phyloP scores from a whole-genome alignment of 2,888 invertebrate genomes.

The Drosophila picticornis region DNA sequence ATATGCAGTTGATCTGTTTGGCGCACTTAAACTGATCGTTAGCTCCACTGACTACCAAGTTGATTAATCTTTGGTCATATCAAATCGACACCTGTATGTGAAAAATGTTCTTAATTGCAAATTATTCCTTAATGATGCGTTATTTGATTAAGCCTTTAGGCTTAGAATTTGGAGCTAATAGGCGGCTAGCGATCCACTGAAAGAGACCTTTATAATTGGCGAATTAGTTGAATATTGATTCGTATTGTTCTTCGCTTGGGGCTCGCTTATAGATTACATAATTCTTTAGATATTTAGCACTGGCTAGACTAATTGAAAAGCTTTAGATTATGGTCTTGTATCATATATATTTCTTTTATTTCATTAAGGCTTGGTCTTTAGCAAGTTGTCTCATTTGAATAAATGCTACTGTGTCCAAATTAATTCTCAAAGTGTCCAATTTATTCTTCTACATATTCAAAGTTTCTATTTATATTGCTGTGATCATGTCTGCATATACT shows the following conservation, averaged over 20 bases:
- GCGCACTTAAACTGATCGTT: neutral
- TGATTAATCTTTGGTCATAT: neutral
- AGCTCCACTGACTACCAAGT: neutral
- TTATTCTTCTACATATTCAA: neutral
- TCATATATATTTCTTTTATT: neutral
- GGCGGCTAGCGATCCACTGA: conserved; percentile 4
- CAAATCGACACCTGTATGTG: conserved; percentile 4
- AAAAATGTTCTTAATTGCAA: conserved; percentile 38
- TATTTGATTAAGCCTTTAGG: conserved; percentile 13
- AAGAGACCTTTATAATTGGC: conserved; percentile 13
- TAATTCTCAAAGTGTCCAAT: neutral
- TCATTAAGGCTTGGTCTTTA: neutral
- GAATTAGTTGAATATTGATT: conserved; percentile 12
- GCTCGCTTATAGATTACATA: neutral
- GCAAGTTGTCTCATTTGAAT: neutral
- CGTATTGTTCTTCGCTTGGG: neutral
- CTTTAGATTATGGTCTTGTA: neutral
- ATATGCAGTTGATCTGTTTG: conserved; percentile 6
- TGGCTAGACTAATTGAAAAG: neutral
- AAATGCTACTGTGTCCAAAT: neutral
- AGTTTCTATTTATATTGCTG: neutral
- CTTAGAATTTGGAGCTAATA: conserved; percentile 22
- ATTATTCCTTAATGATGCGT: conserved; percentile 36
- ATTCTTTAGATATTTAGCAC: neutral
- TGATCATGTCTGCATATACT: neutral